Evolutionary conservation across 2,113 vertebrate species (phyloP), one percentile per base, ranked within the genome.

Genomic region (Phaetusa simplex): DNA sequence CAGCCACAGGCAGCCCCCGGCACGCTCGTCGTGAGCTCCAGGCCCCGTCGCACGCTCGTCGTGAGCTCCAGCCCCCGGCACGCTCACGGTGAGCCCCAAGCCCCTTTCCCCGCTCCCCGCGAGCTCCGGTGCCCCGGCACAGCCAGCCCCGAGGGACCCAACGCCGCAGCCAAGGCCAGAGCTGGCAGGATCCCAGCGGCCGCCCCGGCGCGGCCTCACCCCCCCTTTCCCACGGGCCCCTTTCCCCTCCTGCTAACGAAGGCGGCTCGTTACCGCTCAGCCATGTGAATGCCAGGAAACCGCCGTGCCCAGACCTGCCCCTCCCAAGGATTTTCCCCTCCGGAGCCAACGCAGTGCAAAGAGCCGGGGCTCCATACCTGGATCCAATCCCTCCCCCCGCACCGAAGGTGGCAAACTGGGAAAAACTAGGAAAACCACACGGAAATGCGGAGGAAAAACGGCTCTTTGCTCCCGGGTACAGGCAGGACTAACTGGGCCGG

Each of bases 391-490:
- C 16, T 49, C 49, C 58, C 34, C 58, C 16, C 3, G 1, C 2
- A 4, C 14, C 14, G 9, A 26, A 36, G 26, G 26, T 1, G 19
- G 50, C 5, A 30, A 53, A 40, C 4, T 4, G 3, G 42, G 34
- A 47, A 61, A 47, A 45, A 13, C 11, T 12, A 32, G 73, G 27
- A 19, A 49, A 78, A 49, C 32, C 1, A 52, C 36, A 20, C 2
- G 2, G 76, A 20, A 4, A 14, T 2, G 6, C 0, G 16, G 22
- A 26, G 22, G 29, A n/a, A 26, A 26, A 50, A 50, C 5, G 1
- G 4, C 17, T 42, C 19, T 76, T 76, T 11, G 12, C 17, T 76
- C 5, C 23, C 40, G 3, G 23, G 12, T 6, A 14, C 40, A 7
- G 52, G 70, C 32, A 6, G 72, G 53, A 43, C 5, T 20, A 76